Evolutionary conservation across 1,140 invertebrate species (phyloP).

Genomic region (Drosophila paulistorum): DNA sequence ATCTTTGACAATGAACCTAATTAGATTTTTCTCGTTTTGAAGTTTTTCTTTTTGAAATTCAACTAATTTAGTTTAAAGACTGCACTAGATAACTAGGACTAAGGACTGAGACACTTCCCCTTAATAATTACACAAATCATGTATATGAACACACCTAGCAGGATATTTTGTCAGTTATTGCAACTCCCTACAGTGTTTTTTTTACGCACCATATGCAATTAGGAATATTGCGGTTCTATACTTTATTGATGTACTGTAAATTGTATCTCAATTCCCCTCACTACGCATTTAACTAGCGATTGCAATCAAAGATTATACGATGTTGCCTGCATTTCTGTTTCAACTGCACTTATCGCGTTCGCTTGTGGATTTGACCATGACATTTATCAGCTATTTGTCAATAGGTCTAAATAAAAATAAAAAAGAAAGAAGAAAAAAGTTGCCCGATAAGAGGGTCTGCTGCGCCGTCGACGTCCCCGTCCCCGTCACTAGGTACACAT

Average conservation of each 20-base stretch:
- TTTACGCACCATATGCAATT: no score
- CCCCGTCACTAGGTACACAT: background rate
- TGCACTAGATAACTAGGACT: no score
- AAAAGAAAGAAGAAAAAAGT: background rate
- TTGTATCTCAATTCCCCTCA: background rate
- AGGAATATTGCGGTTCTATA: background rate
- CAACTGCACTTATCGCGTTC: slow-evolving; percentile 37
- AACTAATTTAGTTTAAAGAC: no score
- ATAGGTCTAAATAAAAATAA: slow-evolving; percentile 16
- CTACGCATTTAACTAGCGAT: slow-evolving; percentile 5
- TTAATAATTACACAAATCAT: no score
- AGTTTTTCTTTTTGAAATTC: no score
- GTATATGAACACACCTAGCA: background rate
- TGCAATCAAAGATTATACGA: slow-evolving; percentile 17
- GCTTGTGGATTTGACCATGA: slow-evolving; percentile 34
- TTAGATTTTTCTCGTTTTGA: no score
- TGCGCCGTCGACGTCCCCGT: no score
- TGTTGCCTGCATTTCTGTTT: slow-evolving; percentile 1
- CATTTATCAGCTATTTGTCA: slow-evolving; percentile 45
- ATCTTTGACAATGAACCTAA: no score
- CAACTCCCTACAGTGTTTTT: no score
- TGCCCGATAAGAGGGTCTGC: slow-evolving; percentile 15
- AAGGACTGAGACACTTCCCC: no score
- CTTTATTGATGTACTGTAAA: background rate
- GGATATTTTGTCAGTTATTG: no score